These are phyloP conservation scores for Actias luna DNA, from an alignment of 2,888 invertebrate genomes.

Conservation along the genomic window DNA sequence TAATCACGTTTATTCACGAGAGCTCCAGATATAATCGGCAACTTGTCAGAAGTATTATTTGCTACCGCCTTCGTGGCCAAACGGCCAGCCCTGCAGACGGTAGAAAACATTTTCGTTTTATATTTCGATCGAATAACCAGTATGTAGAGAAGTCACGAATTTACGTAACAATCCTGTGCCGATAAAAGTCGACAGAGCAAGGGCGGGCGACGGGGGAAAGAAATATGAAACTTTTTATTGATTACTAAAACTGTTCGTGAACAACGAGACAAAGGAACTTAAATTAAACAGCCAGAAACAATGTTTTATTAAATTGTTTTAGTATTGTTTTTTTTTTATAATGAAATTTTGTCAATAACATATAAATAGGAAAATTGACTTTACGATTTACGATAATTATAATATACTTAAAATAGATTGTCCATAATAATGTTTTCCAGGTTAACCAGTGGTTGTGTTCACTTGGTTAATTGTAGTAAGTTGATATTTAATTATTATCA, in stretches of 20 bases:
- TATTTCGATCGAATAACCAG: constrained; percentile 52
- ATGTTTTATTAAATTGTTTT: no score
- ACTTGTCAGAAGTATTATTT: constrained; percentile 79
- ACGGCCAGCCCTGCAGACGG: constrained; percentile 77
- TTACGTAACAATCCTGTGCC: constrained; percentile 61
- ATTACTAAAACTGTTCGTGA: neutral
- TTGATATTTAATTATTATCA: no score
- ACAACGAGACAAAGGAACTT: neutral
- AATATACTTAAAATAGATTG: no score
- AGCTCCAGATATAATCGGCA: constrained; percentile 69
- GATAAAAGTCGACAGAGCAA: constrained; percentile 21
- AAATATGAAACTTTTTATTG: constrained; percentile 5
- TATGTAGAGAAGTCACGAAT: constrained; percentile 43
- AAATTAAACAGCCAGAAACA: neutral
- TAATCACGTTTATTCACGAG: constrained; percentile 70
- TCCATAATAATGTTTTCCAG: no score
- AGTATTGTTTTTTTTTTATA: no score
- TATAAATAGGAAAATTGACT: no score
- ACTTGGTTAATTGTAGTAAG: no score
- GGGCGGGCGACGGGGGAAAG: neutral
- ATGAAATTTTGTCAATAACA: no score
- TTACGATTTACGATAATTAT: no score
- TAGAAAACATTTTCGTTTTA: constrained; percentile 73
- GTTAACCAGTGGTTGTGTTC: no score
- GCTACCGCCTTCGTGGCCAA: constrained; percentile 76